A percentile compares a stretch with the other conserved stretches of the same genome.
These are phyloP conservation scores for Acinonyx jubatus DNA, from an alignment of 2,113 vertebrate species.

Conservation along the genomic window DNA sequence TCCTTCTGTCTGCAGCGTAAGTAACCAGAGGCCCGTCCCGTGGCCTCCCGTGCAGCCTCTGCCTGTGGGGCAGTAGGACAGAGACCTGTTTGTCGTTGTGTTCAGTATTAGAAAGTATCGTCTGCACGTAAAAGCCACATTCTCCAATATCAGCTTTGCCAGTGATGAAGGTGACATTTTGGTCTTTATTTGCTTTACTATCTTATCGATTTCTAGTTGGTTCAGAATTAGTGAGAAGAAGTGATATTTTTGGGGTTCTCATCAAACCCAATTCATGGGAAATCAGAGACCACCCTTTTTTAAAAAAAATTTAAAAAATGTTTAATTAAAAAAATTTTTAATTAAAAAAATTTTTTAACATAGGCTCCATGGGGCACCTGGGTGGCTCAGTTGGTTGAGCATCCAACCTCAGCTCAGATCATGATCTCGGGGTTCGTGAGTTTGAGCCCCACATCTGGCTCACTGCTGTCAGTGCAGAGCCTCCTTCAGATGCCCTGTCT, in stretches of 20 bases:
- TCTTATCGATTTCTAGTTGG: neutral
- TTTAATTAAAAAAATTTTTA: too few relatives aligned
- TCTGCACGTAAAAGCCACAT: neutral
- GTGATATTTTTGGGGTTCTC: neutral
- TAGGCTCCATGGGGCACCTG: too few relatives aligned
- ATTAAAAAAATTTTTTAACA: too few relatives aligned
- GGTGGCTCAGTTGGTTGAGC: too few relatives aligned
- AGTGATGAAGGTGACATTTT: neutral
- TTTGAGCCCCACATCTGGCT: too few relatives aligned
- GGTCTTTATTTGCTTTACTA: neutral
- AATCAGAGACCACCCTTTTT: neutral
- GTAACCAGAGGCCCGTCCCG: neutral
- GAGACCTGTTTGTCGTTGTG: neutral
- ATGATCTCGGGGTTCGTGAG: too few relatives aligned
- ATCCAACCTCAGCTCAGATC: too few relatives aligned
- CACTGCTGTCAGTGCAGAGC: too few relatives aligned
- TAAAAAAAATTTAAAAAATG: too few relatives aligned
- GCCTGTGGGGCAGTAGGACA: neutral
- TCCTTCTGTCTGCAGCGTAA: neutral
- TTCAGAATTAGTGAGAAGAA: neutral
- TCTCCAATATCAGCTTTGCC: neutral
- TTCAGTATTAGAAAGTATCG: neutral
- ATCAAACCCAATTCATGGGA: neutral
- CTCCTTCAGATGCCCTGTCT: too few relatives aligned
- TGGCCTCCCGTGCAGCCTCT: rapidly evolving